Evolutionary conservation across 2,888 invertebrate genomes (phyloP).

Genomic region (Ernsta delagoae): DNA sequence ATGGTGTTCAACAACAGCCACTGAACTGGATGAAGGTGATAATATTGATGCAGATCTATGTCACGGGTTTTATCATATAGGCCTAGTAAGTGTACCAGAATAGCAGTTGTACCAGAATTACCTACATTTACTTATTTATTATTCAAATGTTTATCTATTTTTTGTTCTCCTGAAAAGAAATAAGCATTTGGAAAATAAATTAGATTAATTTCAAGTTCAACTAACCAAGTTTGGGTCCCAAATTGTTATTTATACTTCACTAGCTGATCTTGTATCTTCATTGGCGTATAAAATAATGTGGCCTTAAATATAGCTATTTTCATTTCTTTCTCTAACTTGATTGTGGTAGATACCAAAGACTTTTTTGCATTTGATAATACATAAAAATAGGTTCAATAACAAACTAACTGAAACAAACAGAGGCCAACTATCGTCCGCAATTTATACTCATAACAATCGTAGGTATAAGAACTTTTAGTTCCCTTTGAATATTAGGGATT

Average conservation of each 20-base stretch:
- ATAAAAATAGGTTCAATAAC: neutral
- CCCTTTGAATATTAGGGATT: slow-evolving; percentile 4
- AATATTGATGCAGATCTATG: slow-evolving; percentile 14
- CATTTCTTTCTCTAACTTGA: neutral
- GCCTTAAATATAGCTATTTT: neutral
- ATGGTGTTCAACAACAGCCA: slow-evolving; percentile 22
- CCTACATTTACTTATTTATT: too few species aligned
- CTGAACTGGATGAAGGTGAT: slow-evolving; percentile 29
- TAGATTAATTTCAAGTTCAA: too few species aligned
- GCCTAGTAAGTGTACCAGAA: too few species aligned
- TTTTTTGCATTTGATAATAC: neutral
- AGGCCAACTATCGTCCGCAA: neutral
- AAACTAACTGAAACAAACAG: neutral
- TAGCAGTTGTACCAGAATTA: too few species aligned
- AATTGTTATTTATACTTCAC: too few species aligned
- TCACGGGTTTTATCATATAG: slow-evolving; percentile 8
- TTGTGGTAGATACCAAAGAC: too few species aligned
- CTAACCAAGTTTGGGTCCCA: too few species aligned
- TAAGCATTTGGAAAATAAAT: too few species aligned
- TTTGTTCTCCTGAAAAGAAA: too few species aligned
- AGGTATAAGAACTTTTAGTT: neutral
- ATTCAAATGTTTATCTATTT: too few species aligned
- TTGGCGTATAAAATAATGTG: too few species aligned
- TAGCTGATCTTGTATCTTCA: too few species aligned
- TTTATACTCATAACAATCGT: neutral